A percentile compares a stretch with the other conserved stretches of the same genome.
These are phyloP conservation scores for Sussaba pulchella DNA, from an alignment of 2,888 invertebrate species.

Conservation along the genomic window DNA sequence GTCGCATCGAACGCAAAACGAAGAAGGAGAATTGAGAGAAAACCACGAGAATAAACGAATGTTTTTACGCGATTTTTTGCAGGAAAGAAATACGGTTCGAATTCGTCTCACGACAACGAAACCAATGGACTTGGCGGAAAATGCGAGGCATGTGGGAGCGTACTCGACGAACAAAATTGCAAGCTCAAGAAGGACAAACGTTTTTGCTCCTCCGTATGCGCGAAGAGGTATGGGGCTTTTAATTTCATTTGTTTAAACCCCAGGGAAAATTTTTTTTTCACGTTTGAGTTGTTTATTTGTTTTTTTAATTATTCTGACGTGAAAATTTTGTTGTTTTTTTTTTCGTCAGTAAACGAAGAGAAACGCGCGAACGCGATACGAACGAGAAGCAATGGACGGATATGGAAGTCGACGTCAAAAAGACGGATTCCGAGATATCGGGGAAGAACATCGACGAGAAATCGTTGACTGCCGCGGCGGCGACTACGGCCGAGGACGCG, in stretches of 20 bases:
- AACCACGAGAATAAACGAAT: too few relatives aligned
- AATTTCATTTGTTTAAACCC: not conserved
- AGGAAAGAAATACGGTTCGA: conserved; percentile 84
- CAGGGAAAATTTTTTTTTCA: not conserved
- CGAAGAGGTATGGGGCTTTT: conserved; percentile 86
- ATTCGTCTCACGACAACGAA: conserved; percentile 77
- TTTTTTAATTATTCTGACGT: not conserved
- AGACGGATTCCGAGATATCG: conserved; percentile 73
- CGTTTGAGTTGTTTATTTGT: too few relatives aligned
- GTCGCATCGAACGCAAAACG: too few relatives aligned
- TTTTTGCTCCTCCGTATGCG: conserved; percentile 91
- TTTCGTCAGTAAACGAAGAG: conserved; percentile 78
- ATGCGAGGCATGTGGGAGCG: conserved; percentile 91
- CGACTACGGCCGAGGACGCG: conserved; percentile 77
- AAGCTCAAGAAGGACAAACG: conserved; percentile 91
- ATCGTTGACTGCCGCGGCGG: conserved; percentile 73
- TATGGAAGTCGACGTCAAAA: conserved; percentile 80
- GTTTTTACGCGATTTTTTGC: conserved; percentile 47
- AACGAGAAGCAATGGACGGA: conserved; percentile 81
- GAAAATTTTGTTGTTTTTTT: conserved; percentile 2
- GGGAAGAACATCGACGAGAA: conserved; percentile 84
- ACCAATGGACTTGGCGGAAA: conserved; percentile 84
- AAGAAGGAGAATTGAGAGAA: too few relatives aligned
- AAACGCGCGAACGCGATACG: conserved; percentile 76
- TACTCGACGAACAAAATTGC: conserved; percentile 82